Evolutionary conservation across 2,797 vertebrate genomes (phyloP), one percentile per base, ranked within the genome.

Genomic region (Anolis apletophallus): DNA sequence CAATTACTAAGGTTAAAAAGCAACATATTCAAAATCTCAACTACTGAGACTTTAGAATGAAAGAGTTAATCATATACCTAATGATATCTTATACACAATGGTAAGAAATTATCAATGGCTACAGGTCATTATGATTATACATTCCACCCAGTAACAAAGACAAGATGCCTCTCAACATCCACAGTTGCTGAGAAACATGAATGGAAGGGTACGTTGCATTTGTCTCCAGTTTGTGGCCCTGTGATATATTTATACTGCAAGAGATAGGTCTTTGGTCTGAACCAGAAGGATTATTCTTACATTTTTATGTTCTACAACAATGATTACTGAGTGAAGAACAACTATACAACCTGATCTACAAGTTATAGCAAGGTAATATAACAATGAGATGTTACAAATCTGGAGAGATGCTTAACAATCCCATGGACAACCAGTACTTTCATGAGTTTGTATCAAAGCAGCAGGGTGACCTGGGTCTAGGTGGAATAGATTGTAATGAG

Each of bases 21-120:
- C 2, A 10, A 87, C 59, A 1, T 78, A 46, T 32, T 69, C 69
- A 72, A 7, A 71, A 34, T 34, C 5, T 34, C 29, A 11, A 29
- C 13, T 40, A 40, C n/a, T 55, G 19, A 69, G 82, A 90, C 85
- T 57, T 0, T 72, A 46, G 13, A 74, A 6, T 55, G 84, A 82
- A 23, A 84, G 29, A 85, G 80, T 50, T 12, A 83, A 84, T 72
- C 0, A 13, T 6, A 46, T 1, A 77, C 6, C 1, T 40, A 73
- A 69, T 8, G 32, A 6, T 1, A 84, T 71, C 29, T 85, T 84
- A 40, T 84, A 69, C 40, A 21, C 17, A 76, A 76, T 10, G 21
- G 12, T 34, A 50, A 50, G 40, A 23, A 21, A 23, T 21, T 74
- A 29, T 50, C 72, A 50, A 74, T 29, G 17, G 6, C 21, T 74